Evolutionary conservation across 2,888 invertebrate species (phyloP).

Genomic region (Lycaena phlaeas): DNA sequence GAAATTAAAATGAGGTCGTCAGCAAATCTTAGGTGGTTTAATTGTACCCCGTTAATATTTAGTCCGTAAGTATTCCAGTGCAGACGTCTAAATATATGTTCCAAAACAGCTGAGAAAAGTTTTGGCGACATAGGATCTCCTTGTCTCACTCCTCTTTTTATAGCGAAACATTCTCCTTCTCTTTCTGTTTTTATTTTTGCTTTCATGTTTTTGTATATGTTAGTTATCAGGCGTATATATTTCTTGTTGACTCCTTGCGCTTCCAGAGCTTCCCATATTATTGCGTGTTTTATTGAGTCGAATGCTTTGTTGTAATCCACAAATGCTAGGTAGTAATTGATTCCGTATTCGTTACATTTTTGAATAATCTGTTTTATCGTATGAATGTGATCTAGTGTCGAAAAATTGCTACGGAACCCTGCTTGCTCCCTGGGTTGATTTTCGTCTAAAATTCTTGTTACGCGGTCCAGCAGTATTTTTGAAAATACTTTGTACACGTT

Average conservation of each 20-base stretch:
- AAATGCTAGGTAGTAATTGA: not conserved
- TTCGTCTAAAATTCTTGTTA: constrained; percentile 10
- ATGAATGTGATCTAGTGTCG: constrained; percentile 19
- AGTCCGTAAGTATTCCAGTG: constrained; percentile 4
- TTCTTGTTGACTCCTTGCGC: not conserved
- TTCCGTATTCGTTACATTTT: constrained; percentile 1
- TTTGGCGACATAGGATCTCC: constrained; percentile 4
- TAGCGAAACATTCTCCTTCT: not conserved
- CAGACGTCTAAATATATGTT: constrained; percentile 2
- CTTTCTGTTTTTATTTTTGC: constrained; percentile 6
- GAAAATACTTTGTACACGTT: no score
- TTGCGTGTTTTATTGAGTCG: not conserved
- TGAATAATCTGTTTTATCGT: constrained; percentile 8
- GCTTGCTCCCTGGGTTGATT: no score
- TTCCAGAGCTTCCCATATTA: not conserved
- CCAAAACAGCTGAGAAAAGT: constrained; percentile 3
- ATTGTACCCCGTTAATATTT: not conserved
- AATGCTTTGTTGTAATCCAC: constrained; percentile 7
- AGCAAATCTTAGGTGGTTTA: constrained; percentile 9
- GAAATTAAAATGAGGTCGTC: constrained; percentile 4
- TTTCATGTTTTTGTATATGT: not conserved
- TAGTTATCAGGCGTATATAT: not conserved
- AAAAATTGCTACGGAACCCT: no score
- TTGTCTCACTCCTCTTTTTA: constrained; percentile 9
- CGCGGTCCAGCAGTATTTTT: constrained; percentile 16